phyloP scores from a whole-genome alignment of 2,888 invertebrate genomes.

The Callosobruchus maculatus region DNA sequence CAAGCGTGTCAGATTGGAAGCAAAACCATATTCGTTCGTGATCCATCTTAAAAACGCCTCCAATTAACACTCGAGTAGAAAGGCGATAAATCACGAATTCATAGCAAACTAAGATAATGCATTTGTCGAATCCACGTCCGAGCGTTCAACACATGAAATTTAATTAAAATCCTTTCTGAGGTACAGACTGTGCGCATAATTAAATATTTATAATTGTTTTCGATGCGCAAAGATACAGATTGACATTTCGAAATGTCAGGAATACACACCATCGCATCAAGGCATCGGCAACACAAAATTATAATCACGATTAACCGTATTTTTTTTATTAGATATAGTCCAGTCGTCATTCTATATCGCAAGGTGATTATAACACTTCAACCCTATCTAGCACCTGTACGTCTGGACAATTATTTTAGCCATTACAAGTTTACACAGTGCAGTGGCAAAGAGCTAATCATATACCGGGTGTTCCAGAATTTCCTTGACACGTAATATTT shows the following conservation, averaged over 20 bases:
- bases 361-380: no score
- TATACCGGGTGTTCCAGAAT: no score
- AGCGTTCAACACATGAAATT: slow-evolving; percentile 5
- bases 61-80: not conserved
- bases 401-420: no score
- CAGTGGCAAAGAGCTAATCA: no score
- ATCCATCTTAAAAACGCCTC: not conserved
- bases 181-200: slow-evolving; percentile 29
- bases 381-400: no score
- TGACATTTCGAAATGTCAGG: slow-evolving; percentile 37
- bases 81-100: not conserved
- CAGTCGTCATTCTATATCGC: no score
- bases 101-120: not conserved
- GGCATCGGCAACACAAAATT: slow-evolving; percentile 27
- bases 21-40: no score
- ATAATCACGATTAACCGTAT: slow-evolving; percentile 32
- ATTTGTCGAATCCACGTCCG: not conserved
- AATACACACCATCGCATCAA: slow-evolving; percentile 16
- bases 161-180: slow-evolving; percentile 19
- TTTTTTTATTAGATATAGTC: slow-evolving; percentile 14
- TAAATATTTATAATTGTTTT: slow-evolving; percentile 34
- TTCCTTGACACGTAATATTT: no score
- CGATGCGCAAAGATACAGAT: slow-evolving; percentile 32
- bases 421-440: no score
- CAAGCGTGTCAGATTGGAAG: no score